Percentiles rank a stretch among this genome's conserved stretches.
phyloP scores from a whole-genome alignment of 2,113 vertebrate species.

The Arenaria interpres region DNA sequence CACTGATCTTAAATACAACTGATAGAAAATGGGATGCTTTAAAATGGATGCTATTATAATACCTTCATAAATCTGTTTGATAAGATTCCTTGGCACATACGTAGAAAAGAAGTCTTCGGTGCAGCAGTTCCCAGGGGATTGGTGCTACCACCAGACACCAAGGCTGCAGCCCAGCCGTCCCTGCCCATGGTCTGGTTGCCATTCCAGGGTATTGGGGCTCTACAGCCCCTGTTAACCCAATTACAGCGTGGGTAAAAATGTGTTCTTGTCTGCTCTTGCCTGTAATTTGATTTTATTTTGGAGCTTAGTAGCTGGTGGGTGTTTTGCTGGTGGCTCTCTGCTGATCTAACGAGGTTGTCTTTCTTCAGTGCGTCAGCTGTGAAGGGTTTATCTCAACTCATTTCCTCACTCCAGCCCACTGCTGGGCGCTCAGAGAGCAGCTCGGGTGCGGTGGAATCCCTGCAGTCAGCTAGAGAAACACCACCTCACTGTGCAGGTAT shows the following conservation, averaged over 20 bases:
- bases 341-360: not conserved
- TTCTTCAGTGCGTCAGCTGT: not conserved
- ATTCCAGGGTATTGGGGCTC: not conserved
- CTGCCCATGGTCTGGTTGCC: not conserved
- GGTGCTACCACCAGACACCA: accelerated
- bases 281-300: not conserved
- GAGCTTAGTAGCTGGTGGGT: not conserved
- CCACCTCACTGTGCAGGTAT: slow-evolving; percentile 66
- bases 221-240: not conserved
- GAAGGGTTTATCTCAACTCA: not conserved
- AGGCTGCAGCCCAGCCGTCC: not conserved
- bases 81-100: not conserved
- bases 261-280: not conserved
- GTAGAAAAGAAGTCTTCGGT: not conserved
- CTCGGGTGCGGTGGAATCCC: not conserved
- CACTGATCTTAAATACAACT: not conserved
- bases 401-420: not conserved
- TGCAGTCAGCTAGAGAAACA: slow-evolving; percentile 55
- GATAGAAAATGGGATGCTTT: not conserved
- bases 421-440: slow-evolving; percentile 3
- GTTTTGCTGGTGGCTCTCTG: not conserved
- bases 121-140: not conserved
- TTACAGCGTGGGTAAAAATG: not conserved
- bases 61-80: not conserved
- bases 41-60: not conserved